A percentile compares a stretch with the other conserved stretches of the same genome.
These are phyloP conservation scores for Sinopyrophorus schimmeli DNA, from an alignment of 2,888 invertebrate genomes.

Conservation along the genomic window DNA sequence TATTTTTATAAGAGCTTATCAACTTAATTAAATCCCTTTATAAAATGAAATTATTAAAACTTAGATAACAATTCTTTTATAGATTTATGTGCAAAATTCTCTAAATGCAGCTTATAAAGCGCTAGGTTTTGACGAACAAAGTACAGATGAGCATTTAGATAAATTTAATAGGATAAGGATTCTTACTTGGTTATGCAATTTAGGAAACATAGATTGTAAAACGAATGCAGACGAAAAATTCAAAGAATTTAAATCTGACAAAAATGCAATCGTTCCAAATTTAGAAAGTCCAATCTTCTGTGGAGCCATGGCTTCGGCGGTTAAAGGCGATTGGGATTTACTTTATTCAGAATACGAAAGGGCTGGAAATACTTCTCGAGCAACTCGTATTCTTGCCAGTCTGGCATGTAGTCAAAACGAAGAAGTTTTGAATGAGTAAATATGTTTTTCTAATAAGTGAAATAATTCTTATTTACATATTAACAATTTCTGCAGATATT, in stretches of 20 bases:
- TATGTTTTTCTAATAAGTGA: too few species aligned
- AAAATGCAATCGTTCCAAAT: conserved; percentile 59
- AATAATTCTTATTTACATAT: too few species aligned
- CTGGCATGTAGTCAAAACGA: conserved; percentile 8
- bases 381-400: background rate
- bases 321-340: conserved; percentile 62
- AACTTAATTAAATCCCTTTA: too few species aligned
- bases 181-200: conserved; percentile 41
- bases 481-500: too few species aligned
- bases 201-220: conserved; percentile 49
- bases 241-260: conserved; percentile 21
- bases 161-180: conserved; percentile 50
- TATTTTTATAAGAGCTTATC: too few species aligned
- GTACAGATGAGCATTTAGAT: conserved; percentile 33
- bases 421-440: conserved; percentile 2
- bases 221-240: conserved; percentile 2
- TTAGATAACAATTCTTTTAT: background rate
- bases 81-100: conserved; percentile 11
- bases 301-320: conserved; percentile 61
- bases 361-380: conserved; percentile 41
- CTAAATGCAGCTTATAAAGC: conserved; percentile 21
- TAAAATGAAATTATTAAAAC: background rate
- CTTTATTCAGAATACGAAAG: conserved; percentile 56
- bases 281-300: conserved; percentile 63
- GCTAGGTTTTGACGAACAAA: conserved; percentile 49